Evolutionary conservation across 1,140 invertebrate species (phyloP), one percentile per base, ranked within the genome.

Genomic region (Brachionus paranguensis): DNA sequence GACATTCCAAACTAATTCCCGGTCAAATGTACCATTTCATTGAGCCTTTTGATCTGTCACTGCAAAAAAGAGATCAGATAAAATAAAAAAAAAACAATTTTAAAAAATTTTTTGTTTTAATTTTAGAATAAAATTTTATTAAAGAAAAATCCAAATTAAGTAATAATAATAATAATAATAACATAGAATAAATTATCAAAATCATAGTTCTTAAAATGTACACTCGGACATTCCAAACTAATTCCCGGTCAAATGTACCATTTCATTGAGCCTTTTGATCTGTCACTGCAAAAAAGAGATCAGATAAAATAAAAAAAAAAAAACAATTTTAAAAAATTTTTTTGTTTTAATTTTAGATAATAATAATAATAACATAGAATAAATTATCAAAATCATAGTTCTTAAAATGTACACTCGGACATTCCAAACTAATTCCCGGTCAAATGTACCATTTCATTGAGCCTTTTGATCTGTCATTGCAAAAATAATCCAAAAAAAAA

Each of bases 391-490:
- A 60, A 60, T 60, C 53, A 60, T 60, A 60, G 53, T 60, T 60
- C 53, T 60, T 60, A 27, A 60, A 60, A 60, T 60, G 53, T 60
- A 60, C n/a, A 60, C 17, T 60, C 20, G 53, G 17, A 60, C 53
- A 60, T 60, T 68, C 27, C 27, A 68, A 68, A 68, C 33, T 33
- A 68, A 68, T 68, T 68, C 27, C 33, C 65, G 65, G 53, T 10
- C 53, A 60, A 60, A 60, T 60, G 53, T 60, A 60, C 53, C 53
- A 60, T 60, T 60, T 53, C 8, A 20, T 60, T 60, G 53, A 60
- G 53, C 53, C 53, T 60, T 27, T 60, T 60, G 53, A 60, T 60
- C 53, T 60, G 65, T 68, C 65, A 68, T 68, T 68, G 65, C 65
- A 74, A 74, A 43, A 53, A 76, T 47, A 74, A 74, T 17, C 29